Percentiles rank a stretch among this genome's conserved stretches.
phyloP scores from a whole-genome alignment of 2,888 invertebrate genomes.

The Lumbricus terrestris region DNA sequence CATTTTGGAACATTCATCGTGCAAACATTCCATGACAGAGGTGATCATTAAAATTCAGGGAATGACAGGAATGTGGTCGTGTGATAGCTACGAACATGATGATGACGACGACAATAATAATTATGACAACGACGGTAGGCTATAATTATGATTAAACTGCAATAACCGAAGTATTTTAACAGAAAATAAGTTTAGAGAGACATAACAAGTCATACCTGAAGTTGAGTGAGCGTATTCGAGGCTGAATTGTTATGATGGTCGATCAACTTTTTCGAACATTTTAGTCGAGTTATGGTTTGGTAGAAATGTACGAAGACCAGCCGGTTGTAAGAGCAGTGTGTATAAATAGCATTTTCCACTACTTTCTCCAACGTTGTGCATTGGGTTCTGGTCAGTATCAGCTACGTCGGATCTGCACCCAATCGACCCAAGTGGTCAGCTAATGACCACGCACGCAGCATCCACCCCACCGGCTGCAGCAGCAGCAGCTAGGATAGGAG shows the following conservation, averaged over 20 bases:
- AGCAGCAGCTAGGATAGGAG: not conserved
- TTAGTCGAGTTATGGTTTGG: not conserved
- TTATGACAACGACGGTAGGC: too few relatives aligned
- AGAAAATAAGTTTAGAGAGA: not conserved
- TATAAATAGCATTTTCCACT: not conserved
- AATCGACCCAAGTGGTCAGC: slow-evolving; percentile 7
- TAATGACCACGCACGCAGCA: slow-evolving; percentile 7
- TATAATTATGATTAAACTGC: too few relatives aligned
- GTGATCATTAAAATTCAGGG: not conserved
- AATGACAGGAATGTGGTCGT: not conserved
- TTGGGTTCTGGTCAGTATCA: not conserved
- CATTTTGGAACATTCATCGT: not conserved
- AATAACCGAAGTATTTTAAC: too few relatives aligned
- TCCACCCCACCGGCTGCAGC: not conserved
- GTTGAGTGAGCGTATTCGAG: not conserved
- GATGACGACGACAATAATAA: too few relatives aligned
- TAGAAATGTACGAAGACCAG: not conserved
- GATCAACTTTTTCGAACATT: not conserved
- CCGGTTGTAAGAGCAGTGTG: not conserved
- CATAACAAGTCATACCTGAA: not conserved
- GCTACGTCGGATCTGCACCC: not conserved
- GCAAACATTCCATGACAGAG: not conserved
- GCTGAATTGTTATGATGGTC: not conserved
- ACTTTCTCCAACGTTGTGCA: not conserved
- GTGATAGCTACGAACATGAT: too few relatives aligned